Base-by-base conservation (phyloP, 2,113 vertebrate species). In the Tetraodon nigroviridis region DNA sequence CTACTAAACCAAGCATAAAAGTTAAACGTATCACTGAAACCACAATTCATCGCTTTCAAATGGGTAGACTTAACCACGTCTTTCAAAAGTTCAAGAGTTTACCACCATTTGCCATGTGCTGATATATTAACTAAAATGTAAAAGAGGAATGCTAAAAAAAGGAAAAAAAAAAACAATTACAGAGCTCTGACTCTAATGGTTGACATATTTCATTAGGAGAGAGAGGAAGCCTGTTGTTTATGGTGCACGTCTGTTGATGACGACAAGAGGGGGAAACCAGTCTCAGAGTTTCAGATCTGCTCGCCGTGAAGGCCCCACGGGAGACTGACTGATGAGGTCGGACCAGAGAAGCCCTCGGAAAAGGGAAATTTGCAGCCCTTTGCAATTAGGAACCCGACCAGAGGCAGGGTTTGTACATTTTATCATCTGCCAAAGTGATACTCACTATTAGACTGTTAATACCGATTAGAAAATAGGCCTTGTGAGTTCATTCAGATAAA, bases 191-290 rank as follows among this genome's bases (percentile, higher is more conserved):
- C 68, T 75, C 58, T 57, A 67, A 80, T 73, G 73, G 65, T 63
- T 69, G 68, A 70, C 70, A 67, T 80, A 78, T 84, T 69, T 81
- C 72, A 75, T 58, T 62, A 32, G 73, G 64, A 19, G 37, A 71
- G 89, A 90, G 86, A 93, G 93, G 93, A 93, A 94, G 91, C 90
- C 88, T 92, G 90, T 77, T 95, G 92, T 96, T 96, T 95, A 95
- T 91, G 87, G 89, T 87, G 81, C 1, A 80, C 89, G 87, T 81
- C 88, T 92, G 92, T 75, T 84, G 92, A 92, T 93, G 91, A 92
- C 80, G 86, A 86, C 82, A 81, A 52, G 61, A 91, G 85, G 83
- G 88, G 89, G 93, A 93, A 93, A 93, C 90, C 88, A 37, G 85
- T 88, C 46, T 82, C 82, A 84, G 80, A 82, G 78, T 89, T 89